These are phyloP conservation scores for Corapipo altera DNA, from an alignment of 2,113 vertebrate species.

Conservation along the genomic window DNA sequence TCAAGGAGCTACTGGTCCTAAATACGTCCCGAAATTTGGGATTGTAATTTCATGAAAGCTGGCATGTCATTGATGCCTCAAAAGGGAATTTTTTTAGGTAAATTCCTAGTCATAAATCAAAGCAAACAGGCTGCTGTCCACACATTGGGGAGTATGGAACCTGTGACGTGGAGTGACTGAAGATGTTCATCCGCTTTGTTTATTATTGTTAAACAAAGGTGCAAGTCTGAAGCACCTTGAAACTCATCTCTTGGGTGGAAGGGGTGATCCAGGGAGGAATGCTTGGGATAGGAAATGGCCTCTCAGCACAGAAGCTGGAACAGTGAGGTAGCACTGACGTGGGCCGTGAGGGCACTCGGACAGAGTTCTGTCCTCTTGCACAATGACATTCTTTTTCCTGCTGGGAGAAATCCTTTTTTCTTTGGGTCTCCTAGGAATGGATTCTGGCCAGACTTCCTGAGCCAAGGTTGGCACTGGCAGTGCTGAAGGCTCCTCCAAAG, in stretches of 20 bases:
- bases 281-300: not conserved
- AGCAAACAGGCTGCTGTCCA: not conserved
- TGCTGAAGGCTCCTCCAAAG: not conserved
- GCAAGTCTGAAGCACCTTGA: not conserved
- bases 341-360: not conserved
- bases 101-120: not conserved
- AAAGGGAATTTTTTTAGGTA: not conserved
- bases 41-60: not conserved
- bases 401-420: not conserved
- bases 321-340: not conserved
- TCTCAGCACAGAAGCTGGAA: not conserved
- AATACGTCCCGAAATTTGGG: not conserved
- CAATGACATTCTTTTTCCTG: not conserved
- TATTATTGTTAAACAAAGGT: not conserved
- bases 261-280: not conserved
- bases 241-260: rapidly evolving
- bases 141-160: rapidly evolving
- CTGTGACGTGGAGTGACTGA: not conserved
- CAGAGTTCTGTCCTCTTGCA: not conserved
- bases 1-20: not conserved
- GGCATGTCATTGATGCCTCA: not conserved
- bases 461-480: not conserved
- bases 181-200: rapidly evolving
- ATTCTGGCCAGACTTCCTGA: not conserved
- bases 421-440: not conserved